Percentiles rank a stretch among this genome's conserved stretches.
Conservation (phyloP, 2,113 vertebrate species). For the Xenopus borealis region DNA sequence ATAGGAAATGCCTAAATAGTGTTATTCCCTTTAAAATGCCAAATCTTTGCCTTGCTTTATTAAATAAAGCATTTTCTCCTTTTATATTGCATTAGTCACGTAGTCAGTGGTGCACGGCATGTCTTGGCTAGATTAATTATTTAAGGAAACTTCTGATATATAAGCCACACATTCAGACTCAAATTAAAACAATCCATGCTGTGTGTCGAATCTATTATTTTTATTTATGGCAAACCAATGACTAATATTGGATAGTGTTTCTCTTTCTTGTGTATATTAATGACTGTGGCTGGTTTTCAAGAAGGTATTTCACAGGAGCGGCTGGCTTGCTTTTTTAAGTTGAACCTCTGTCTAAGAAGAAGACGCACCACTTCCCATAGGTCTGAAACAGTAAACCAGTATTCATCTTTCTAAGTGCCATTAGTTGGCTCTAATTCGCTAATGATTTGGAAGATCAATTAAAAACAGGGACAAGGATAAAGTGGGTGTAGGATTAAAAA, state of each 20-base stretch:
- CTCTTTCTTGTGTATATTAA: slow-evolving; percentile 27
- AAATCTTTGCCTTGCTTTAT: slow-evolving; percentile 48
- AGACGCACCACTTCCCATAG: slow-evolving; percentile 42
- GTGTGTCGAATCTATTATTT: slow-evolving; percentile 27
- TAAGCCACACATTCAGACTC: slow-evolving; percentile 30
- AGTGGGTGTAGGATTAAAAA: slow-evolving; percentile 42
- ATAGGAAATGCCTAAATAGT: slow-evolving; percentile 14
- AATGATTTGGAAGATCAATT: slow-evolving; percentile 53
- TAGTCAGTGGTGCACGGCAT: slow-evolving; percentile 30
- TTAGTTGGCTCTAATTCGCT: slow-evolving; percentile 46
- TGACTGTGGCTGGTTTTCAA: slow-evolving; percentile 43
- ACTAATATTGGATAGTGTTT: slow-evolving; percentile 32
- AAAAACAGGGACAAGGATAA: slow-evolving; percentile 50
- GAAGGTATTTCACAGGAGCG: slow-evolving; percentile 1
- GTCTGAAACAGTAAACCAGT: slow-evolving; percentile 41
- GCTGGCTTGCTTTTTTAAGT: slow-evolving; percentile 38
- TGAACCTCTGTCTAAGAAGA: slow-evolving; percentile 42
- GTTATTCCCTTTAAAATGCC: slow-evolving; percentile 45
- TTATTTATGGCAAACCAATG: slow-evolving; percentile 41
- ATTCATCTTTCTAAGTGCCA: slow-evolving; percentile 46
- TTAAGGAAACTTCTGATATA: slow-evolving; percentile 46
- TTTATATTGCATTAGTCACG: slow-evolving; percentile 40
- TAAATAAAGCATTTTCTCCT: slow-evolving; percentile 34
- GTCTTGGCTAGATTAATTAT: slow-evolving; percentile 47
- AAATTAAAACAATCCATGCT: slow-evolving; percentile 14